A percentile compares a stretch with the other conserved stretches of the same genome.
Conservation (phyloP, 2,113 vertebrate species). For the Bubalus kerabau region DNA sequence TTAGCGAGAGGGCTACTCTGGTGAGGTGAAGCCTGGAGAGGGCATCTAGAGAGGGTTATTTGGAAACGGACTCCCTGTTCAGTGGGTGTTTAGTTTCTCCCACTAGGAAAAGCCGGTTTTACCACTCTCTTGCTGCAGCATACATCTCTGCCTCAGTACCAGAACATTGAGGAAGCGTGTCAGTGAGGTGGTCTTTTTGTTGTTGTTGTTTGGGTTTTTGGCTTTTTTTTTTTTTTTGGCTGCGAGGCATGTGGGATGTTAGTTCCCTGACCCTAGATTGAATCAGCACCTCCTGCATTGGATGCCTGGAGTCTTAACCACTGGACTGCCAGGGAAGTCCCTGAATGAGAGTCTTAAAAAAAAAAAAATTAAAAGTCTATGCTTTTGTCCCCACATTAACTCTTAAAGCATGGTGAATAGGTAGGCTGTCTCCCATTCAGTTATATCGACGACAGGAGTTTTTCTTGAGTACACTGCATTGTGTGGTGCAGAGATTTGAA, state of each 20-base stretch:
- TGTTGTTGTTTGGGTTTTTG: background rate
- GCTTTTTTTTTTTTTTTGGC: background rate
- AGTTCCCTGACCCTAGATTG: background rate
- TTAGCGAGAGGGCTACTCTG: background rate
- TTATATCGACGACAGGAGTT: background rate
- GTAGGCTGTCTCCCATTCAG: background rate
- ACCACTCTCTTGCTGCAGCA: background rate
- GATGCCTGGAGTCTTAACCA: background rate
- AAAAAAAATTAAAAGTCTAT: background rate
- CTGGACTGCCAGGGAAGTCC: background rate
- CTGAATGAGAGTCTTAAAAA: background rate
- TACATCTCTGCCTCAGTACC: background rate
- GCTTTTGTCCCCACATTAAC: background rate
- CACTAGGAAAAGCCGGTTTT: background rate
- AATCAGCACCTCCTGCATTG: background rate
- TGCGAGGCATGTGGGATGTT: background rate
- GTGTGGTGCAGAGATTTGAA: background rate
- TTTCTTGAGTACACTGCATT: background rate
- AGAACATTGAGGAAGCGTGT: background rate
- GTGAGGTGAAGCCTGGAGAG: background rate
- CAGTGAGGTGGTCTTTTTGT: background rate
- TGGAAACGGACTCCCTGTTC: background rate
- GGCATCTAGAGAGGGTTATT: background rate
- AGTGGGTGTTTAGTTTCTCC: background rate
- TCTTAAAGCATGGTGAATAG: background rate